A percentile compares a stretch with the other conserved stretches of the same genome.
Conservation (phyloP, 2,113 vertebrate species). For the Harpagus bidentatus region DNA sequence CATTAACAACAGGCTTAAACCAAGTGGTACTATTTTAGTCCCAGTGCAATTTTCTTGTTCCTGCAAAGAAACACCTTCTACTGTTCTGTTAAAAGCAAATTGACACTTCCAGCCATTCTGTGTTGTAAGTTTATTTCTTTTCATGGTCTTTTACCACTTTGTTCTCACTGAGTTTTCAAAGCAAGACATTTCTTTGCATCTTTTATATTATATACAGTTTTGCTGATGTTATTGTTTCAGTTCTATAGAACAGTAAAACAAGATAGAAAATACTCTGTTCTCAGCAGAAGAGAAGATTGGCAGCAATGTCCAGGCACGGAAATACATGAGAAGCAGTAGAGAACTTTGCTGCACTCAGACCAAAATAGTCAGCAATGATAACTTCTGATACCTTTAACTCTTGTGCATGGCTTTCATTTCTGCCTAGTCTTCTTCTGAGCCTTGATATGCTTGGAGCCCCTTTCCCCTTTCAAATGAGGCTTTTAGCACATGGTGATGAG, state of each 20-base stretch:
- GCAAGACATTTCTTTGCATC: background rate
- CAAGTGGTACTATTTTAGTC: conserved; percentile 27
- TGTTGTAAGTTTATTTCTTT: background rate
- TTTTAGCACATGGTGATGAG: background rate
- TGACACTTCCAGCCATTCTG: background rate
- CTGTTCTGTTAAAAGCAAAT: conserved; percentile 33
- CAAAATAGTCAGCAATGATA: background rate
- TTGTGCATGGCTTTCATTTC: background rate
- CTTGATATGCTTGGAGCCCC: background rate
- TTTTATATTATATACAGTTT: background rate
- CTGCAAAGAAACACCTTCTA: conserved; percentile 45
- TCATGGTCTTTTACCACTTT: background rate
- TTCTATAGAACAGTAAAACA: background rate
- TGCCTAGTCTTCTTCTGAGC: background rate
- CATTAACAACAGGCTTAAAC: conserved; percentile 36
- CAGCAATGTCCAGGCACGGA: background rate
- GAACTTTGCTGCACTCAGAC: background rate
- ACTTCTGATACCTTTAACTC: background rate
- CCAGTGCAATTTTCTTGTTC: conserved; percentile 33
- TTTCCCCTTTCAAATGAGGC: background rate
- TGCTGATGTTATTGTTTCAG: background rate
- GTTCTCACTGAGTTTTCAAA: background rate
- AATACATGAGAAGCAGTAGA: background rate
- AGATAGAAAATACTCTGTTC: background rate
- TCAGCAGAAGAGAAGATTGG: background rate